A percentile compares a stretch with the other conserved stretches of the same genome.
Evolutionary conservation across 2,113 vertebrate genomes (phyloP).

Genomic region (Manacus vitellinus): DNA sequence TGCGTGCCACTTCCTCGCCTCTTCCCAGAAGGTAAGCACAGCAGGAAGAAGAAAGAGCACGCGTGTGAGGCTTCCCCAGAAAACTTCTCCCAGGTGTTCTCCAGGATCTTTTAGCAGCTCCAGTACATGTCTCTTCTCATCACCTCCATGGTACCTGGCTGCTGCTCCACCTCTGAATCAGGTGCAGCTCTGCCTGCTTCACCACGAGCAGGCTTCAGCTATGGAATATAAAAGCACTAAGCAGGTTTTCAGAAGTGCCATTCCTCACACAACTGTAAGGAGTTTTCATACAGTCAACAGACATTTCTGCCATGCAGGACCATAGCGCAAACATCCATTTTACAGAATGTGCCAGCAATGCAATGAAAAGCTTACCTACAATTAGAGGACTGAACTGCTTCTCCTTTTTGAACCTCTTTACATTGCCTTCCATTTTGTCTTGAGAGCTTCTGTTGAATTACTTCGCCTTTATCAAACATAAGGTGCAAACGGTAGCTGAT

Average conservation of each 20-base stretch:
- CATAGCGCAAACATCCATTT: neutral
- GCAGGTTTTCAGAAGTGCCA: neutral
- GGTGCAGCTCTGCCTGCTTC: neutral
- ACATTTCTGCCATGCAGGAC: neutral
- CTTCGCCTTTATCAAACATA: conserved; percentile 92
- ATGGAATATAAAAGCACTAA: neutral
- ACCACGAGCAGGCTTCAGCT: neutral
- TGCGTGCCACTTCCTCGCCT: fast-evolving
- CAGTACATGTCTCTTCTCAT: neutral
- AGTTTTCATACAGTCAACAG: neutral
- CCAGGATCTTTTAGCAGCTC: neutral
- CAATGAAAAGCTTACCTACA: conserved; percentile 73
- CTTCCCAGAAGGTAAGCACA: neutral
- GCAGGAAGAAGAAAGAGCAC: neutral
- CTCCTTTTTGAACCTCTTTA: conserved; percentile 76
- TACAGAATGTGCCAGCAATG: neutral
- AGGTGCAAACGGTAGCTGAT: conserved; percentile 92
- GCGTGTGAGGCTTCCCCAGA: neutral
- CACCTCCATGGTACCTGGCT: neutral
- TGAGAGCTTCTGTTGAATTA: conserved; percentile 78
- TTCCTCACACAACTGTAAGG: neutral
- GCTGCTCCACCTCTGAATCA: neutral
- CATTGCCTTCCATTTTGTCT: conserved; percentile 75
- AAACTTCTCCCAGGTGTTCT: neutral
- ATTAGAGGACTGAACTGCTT: conserved; percentile 63